Evolutionary conservation across 2,113 vertebrate species (phyloP), one percentile per base, ranked within the genome.

Genomic region (Anoplopoma fimbria): DNA sequence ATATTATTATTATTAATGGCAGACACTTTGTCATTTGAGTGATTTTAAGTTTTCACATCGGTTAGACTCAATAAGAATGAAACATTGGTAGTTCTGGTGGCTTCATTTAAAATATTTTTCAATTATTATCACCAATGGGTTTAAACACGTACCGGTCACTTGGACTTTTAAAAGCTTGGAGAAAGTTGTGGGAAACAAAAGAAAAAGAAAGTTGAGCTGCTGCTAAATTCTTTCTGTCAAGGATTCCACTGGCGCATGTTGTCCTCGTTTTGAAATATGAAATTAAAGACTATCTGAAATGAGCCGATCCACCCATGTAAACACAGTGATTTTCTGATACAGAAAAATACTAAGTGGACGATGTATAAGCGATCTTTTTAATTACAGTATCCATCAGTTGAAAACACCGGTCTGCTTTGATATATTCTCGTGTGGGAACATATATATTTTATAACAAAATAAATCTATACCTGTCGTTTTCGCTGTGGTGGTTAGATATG

Each of bases 271-370:
- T 79, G 62, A 87, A 92, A 87, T 84, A 84, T 89, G 86, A 91
- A 91, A 86, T 86, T 80, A 84, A 72, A 80, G 84, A 89, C 67
- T 60, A 90, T 88, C 89, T 88, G 87, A 94, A 91, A 92, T 91
- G 88, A 93, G 90, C 83, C 85, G 76, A 93, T 95, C 89, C 92
- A 92, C 91, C 87, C 80, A 90, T 88, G 93, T 94, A 91, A 93
- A 95, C 92, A 89, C 92, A 91, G 85, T 92, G 84, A 92, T 94
- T 95, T 96, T 95, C 95, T 96, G 95, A 96, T 95, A 95, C 94
- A 96, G 95, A 95, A 95, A 95, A 95, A 93, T 93, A 94, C 91
- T 79, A 88, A 86, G 91, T 89, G 91, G 92, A 93, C 88, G 87
- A 91, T 88, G 88, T 77, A 90, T 92, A 88, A n/a, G 75, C 33